These are phyloP conservation scores for Grallaria varia DNA, from an alignment of 2,113 vertebrate species.

Conservation along the genomic window DNA sequence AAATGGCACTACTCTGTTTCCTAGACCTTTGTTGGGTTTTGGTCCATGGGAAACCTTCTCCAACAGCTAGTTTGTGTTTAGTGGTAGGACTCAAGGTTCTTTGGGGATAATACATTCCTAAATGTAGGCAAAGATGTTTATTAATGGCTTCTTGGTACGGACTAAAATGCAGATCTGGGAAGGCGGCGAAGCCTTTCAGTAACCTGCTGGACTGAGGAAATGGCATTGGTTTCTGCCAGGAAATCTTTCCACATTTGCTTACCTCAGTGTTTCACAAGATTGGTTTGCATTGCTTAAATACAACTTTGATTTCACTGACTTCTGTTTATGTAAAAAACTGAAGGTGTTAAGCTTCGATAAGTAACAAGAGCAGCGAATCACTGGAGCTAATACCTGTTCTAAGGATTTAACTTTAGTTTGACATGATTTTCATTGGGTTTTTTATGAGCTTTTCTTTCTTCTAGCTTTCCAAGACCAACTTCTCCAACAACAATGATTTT, in stretches of 20 bases:
- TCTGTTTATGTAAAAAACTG: neutral
- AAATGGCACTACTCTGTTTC: neutral
- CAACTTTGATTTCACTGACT: neutral
- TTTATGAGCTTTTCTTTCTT: constrained; percentile 14
- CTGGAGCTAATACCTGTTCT: neutral
- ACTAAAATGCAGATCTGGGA: neutral
- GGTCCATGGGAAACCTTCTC: neutral
- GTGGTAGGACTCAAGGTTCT: accelerated
- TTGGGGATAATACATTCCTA: neutral
- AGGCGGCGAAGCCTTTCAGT: neutral
- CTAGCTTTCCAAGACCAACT: constrained; percentile 97
- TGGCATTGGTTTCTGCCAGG: neutral
- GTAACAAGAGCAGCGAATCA: neutral
- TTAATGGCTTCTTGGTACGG: neutral
- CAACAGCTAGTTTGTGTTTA: neutral
- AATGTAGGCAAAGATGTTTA: neutral
- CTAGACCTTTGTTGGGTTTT: neutral
- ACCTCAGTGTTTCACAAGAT: neutral
- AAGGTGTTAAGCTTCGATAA: neutral
- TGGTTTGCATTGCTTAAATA: neutral
- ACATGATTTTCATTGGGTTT: neutral
- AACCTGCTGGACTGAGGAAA: neutral
- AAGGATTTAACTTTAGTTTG: neutral
- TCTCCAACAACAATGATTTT: constrained; percentile 98
- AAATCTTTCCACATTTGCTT: neutral